These are phyloP conservation scores for Leptopilina clavipes DNA, from an alignment of 1,140 invertebrate species.

Conservation along the genomic window DNA sequence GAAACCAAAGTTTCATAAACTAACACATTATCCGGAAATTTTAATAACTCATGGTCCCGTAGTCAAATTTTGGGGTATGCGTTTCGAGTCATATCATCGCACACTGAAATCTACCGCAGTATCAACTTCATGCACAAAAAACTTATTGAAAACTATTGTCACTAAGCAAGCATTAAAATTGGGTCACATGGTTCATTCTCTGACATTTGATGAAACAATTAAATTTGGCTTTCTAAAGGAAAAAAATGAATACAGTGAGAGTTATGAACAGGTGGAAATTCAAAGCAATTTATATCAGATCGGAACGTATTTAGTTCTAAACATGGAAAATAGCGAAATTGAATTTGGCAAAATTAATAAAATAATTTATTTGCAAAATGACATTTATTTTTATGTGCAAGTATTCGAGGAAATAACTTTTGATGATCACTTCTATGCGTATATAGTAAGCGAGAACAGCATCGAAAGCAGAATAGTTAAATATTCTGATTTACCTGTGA, in stretches of 20 bases:
- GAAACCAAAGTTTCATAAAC: neutral
- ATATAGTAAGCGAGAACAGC: neutral
- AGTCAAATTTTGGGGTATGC: neutral
- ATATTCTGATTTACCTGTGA: neutral
- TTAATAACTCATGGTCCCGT: neutral
- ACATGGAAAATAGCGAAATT: slow-evolving; percentile 15
- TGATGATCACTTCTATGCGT: slow-evolving; percentile 1
- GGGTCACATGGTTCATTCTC: neutral
- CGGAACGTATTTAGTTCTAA: neutral
- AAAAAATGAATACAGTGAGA: neutral
- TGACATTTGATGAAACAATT: neutral
- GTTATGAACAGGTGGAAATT: slow-evolving; percentile 7
- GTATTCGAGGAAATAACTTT: neutral
- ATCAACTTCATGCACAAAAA: neutral
- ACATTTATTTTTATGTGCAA: neutral
- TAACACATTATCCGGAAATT: neutral
- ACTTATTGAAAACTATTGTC: neutral
- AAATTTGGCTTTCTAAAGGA: neutral
- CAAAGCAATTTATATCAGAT: neutral
- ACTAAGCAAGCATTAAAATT: neutral
- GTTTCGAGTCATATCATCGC: neutral
- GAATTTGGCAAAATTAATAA: neutral
- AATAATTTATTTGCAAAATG: neutral
- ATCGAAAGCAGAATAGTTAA: neutral
- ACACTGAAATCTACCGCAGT: neutral